Conservation (phyloP, 2,888 invertebrate species). For the Aphidius colemani region DNA sequence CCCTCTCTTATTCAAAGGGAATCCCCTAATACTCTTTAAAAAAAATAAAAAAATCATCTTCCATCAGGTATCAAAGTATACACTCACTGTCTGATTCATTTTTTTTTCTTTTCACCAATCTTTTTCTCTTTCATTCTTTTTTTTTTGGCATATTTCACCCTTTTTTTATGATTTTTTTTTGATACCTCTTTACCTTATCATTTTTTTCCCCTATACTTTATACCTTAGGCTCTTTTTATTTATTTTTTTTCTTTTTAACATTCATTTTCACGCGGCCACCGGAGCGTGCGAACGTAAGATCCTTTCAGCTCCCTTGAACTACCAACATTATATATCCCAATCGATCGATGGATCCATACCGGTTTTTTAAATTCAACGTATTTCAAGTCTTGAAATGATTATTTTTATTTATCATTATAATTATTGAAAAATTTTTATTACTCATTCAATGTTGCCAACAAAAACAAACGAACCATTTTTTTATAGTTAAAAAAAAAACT, state of each 20-base stretch:
- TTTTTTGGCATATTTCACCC: neutral
- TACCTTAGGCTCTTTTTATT: too few relatives aligned
- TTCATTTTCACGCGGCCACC: slow-evolving; percentile 31
- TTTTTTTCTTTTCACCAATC: slow-evolving; percentile 11
- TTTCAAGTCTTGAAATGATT: neutral
- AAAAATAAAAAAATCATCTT: neutral
- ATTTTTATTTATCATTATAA: slow-evolving; percentile 13
- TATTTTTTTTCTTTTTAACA: slow-evolving; percentile 17
- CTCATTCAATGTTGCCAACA: too few relatives aligned
- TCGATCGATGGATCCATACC: slow-evolving; percentile 30
- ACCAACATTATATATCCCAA: neutral
- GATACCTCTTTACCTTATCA: too few relatives aligned
- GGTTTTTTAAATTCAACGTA: slow-evolving; percentile 19
- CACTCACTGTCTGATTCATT: neutral
- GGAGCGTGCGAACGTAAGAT: slow-evolving; percentile 30
- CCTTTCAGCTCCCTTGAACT: slow-evolving; percentile 26
- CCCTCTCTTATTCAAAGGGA: slow-evolving; percentile 1
- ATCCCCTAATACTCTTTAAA: neutral
- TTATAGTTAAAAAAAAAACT: too few relatives aligned
- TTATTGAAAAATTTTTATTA: neutral
- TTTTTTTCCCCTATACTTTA: neutral
- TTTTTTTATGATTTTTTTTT: too few relatives aligned
- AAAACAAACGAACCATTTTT: too few relatives aligned
- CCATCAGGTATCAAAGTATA: too few relatives aligned
- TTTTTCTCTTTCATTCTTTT: slow-evolving; percentile 5